Conservation (phyloP, 2,113 vertebrate genomes). For the Callaeas wilsoni region DNA sequence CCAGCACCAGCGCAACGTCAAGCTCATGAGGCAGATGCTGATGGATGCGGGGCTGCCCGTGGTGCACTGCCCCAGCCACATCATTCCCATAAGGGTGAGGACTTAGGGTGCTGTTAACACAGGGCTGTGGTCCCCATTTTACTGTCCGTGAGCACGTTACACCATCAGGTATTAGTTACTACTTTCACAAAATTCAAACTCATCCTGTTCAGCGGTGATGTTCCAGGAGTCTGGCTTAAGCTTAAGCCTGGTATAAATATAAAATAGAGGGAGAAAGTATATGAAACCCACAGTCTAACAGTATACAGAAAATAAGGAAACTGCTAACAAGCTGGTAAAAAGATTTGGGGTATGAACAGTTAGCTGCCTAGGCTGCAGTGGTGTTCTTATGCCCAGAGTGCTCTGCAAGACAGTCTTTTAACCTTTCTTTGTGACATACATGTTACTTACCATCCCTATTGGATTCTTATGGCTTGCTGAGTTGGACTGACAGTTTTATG, state of each 20-base stretch:
- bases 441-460: background rate
- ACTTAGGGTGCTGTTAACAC: fast-evolving
- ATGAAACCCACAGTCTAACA: background rate
- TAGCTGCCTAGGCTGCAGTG: background rate
- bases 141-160: fast-evolving
- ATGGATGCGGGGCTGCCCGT: slow-evolving; percentile 95
- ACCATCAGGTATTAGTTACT: fast-evolving
- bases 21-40: slow-evolving; percentile 93
- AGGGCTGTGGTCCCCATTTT: fast-evolving
- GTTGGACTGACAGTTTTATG: background rate
- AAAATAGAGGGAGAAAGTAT: background rate
- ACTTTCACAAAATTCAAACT: background rate
- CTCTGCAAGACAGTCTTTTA: background rate
- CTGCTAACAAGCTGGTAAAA: background rate
- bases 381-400: background rate
- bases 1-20: slow-evolving; percentile 93
- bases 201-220: fast-evolving
- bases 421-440: background rate
- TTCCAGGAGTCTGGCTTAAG: background rate
- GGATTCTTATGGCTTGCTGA: background rate
- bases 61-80: slow-evolving; percentile 95
- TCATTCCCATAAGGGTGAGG: slow-evolving; percentile 91
- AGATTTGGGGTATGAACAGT: background rate
- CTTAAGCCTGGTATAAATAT: background rate
- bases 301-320: background rate